A percentile compares a stretch with the other conserved stretches of the same genome.
Conservation (phyloP, 1,140 invertebrate species). For the Zaprionus africanus region DNA sequence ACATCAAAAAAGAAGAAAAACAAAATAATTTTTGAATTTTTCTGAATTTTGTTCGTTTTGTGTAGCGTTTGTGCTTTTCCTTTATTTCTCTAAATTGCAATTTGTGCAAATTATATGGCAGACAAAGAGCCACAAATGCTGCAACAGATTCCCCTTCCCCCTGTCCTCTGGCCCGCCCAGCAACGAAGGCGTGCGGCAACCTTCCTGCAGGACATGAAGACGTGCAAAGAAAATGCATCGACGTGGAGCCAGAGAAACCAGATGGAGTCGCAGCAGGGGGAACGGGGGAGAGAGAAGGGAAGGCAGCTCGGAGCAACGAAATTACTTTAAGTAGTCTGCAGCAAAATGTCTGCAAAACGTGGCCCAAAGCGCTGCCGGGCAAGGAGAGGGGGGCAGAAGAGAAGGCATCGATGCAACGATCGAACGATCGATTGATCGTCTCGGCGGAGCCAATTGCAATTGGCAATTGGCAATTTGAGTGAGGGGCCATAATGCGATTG, state of each 20-base stretch:
- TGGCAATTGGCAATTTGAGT: constrained; percentile 60
- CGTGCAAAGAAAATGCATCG: constrained; percentile 72
- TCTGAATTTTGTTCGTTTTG: constrained; percentile 43
- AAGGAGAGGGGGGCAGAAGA: background rate
- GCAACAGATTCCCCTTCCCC: background rate
- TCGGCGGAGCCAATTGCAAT: constrained; percentile 51
- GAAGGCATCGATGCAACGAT: constrained; percentile 12
- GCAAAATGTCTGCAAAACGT: constrained; percentile 79
- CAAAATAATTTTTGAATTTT: constrained; percentile 21
- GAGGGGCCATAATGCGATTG: constrained; percentile 76
- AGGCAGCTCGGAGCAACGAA: constrained; percentile 16
- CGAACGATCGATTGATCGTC: constrained; percentile 36
- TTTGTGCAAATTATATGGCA: constrained; percentile 79
- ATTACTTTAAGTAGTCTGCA: constrained; percentile 50
- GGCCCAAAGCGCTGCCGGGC: constrained; percentile 62
- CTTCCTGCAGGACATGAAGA: constrained; percentile 33
- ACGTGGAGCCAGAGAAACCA: constrained; percentile 41
- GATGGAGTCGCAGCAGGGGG: background rate
- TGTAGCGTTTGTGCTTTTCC: constrained; percentile 53
- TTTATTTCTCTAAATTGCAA: constrained; percentile 82
- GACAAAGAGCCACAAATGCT: constrained; percentile 74
- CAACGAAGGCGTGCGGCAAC: background rate
- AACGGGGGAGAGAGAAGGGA: background rate
- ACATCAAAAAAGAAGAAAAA: background rate
- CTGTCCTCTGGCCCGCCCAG: background rate